Conservation (phyloP, 1,140 invertebrate species). For the Apocrypta bakeri region DNA sequence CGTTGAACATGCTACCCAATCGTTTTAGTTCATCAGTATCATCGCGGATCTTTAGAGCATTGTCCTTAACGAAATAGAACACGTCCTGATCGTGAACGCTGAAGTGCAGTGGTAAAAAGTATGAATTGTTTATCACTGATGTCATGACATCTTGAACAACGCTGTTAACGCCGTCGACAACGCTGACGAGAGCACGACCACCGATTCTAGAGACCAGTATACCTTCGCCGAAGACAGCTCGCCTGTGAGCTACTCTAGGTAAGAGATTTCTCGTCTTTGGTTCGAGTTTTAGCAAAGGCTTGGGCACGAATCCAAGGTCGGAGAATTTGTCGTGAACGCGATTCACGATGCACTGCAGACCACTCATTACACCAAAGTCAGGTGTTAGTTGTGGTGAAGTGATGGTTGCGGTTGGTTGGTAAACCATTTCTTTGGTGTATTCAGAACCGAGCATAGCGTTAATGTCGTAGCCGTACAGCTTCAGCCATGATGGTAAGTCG, state of each 20-base stretch:
- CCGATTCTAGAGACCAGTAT: constrained; percentile 89
- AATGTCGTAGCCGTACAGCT: constrained; percentile 91
- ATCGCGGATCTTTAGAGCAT: constrained; percentile 88
- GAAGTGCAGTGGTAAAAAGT: constrained; percentile 93
- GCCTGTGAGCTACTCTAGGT: constrained; percentile 86
- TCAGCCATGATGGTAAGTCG: constrained; percentile 88
- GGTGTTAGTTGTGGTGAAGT: constrained; percentile 86
- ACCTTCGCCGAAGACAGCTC: constrained; percentile 92
- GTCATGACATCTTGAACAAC: constrained; percentile 94
- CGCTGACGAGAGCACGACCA: constrained; percentile 87
- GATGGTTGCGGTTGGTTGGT: constrained; percentile 83
- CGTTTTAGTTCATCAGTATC: constrained; percentile 91
- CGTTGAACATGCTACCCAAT: constrained; percentile 93
- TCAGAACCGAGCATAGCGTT: constrained; percentile 88
- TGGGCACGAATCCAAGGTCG: constrained; percentile 88
- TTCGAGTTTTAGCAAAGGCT: constrained; percentile 86
- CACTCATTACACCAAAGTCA: constrained; percentile 91
- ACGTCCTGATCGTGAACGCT: constrained; percentile 94
- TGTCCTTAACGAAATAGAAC: constrained; percentile 97
- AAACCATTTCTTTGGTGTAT: constrained; percentile 85
- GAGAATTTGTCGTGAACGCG: constrained; percentile 86
- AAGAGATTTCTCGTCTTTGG: constrained; percentile 86
- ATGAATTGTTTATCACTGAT: constrained; percentile 94
- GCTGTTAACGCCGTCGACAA: constrained; percentile 88
- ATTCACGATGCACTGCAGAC: constrained; percentile 89